Base-by-base conservation (phyloP, 2,113 vertebrate species). In the Poeciliopsis occidentalis region DNA sequence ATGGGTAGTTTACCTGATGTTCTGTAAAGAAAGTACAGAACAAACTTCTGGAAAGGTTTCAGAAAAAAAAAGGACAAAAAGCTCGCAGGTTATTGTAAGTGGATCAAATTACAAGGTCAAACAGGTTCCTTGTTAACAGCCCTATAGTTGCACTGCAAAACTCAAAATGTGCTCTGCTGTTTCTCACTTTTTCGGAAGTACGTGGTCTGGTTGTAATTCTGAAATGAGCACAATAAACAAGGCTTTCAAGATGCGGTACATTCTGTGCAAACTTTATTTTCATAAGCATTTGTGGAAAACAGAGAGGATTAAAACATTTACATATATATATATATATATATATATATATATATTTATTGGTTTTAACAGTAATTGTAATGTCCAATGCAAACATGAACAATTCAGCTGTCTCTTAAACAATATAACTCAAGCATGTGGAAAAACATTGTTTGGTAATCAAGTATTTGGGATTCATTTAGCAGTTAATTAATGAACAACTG, bases 1-100 rank as follows among this genome's bases (percentile, higher is more conserved):
- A 91, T 71, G 89, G 92, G 92, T n/a, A 79, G 78, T 54, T 19
- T 64, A 79, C 66, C 83, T 84, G 69, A 76, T 62, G 30, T 76
- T 73, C 69, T 77, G 32, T 80, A 61, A 81, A 69, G 72, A 78
- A 69, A 72, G 62, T 12, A 62, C 62, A 72, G 69, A 67, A 71
- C 26, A 64, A 64, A 64, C 67, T 30, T 39, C 75, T 27, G 27
- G 27, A 27, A 27, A 27, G 4, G 12, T 26, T 65, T 26, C 32
- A 39, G 32, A 32, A 41, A 6, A 26, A 41, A n/a, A 13, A 54
- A 54, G n/a, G 47, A 22, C 24, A 64, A 4, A 26, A 12, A 12
- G 5, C 30, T 65, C 32, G 60, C 51, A 32, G 60, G 60, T 68
- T 13, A 0, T 0, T 44, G 39, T 22, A 71, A 24, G 5, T 29